Evolutionary conservation across 2,113 vertebrate species (phyloP).

Genomic region (Atractosteus spatula): DNA sequence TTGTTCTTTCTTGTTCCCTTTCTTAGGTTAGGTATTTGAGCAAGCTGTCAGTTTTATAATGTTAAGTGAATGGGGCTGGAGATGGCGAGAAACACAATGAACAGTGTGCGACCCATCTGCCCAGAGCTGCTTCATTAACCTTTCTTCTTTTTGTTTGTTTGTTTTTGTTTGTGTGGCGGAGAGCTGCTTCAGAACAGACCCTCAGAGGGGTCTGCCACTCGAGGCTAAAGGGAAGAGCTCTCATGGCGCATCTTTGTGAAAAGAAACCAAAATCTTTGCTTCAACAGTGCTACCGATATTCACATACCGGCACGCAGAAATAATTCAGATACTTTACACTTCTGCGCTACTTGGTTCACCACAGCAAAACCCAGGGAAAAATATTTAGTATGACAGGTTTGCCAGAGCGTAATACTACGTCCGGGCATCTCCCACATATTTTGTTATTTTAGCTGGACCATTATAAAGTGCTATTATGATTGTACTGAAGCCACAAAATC

Average conservation of each 20-base stretch:
- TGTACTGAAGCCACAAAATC: too few species aligned
- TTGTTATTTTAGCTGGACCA: too few species aligned
- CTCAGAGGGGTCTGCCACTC: slow-evolving; percentile 61
- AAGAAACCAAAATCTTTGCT: too few species aligned
- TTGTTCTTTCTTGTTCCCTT: slow-evolving; percentile 67
- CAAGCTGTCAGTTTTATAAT: slow-evolving; percentile 72
- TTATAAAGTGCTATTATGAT: too few species aligned
- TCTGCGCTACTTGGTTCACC: too few species aligned
- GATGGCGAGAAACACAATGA: slow-evolving; percentile 65
- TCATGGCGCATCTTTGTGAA: too few species aligned
- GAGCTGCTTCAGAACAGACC: slow-evolving; percentile 61
- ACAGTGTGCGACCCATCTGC: slow-evolving; percentile 79
- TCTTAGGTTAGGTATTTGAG: slow-evolving; percentile 76
- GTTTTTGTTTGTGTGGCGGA: slow-evolving; percentile 74
- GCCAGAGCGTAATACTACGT: too few species aligned
- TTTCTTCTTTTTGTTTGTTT: slow-evolving; percentile 64
- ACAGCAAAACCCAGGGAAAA: too few species aligned
- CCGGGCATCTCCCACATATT: too few species aligned
- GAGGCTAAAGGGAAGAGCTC: too few species aligned
- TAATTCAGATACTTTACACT: neutral
- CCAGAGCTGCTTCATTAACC: slow-evolving; percentile 67
- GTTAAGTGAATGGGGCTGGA: slow-evolving; percentile 60
- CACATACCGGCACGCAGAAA: neutral
- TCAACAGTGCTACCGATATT: neutral
- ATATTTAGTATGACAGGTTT: too few species aligned